Conservation (phyloP, 1,140 invertebrate species). For the Polypedilum vanderplanki region DNA sequence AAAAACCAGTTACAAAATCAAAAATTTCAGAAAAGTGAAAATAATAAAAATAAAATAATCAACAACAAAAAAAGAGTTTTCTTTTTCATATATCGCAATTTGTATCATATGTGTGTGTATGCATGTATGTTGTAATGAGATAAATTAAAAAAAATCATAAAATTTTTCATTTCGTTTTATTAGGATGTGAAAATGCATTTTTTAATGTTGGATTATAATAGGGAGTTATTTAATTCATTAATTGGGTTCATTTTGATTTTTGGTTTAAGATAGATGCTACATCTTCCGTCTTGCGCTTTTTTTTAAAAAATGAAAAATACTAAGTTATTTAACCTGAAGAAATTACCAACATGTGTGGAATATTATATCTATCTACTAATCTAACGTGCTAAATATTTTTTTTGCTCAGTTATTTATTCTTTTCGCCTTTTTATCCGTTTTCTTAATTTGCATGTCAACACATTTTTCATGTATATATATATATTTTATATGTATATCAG, state of each 20-base stretch:
- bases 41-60: constrained; percentile 17
- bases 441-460: not conserved
- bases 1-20: too few species aligned
- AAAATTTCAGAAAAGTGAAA: not conserved
- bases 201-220: not conserved
- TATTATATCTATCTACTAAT: not conserved
- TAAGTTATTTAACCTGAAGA: constrained; percentile 24
- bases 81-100: constrained; percentile 5
- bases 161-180: not conserved
- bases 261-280: not conserved
- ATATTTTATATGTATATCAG: not conserved
- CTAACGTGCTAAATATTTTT: not conserved
- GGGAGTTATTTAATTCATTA: constrained; percentile 19
- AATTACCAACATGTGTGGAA: constrained; percentile 10
- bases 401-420: not conserved
- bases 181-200: not conserved
- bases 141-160: constrained; percentile 6
- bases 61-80: not conserved
- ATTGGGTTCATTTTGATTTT: constrained; percentile 19
- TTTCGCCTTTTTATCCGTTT: not conserved
- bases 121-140: not conserved
- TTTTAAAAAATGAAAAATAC: constrained; percentile 20
- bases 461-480: not conserved
- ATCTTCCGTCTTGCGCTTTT: not conserved
- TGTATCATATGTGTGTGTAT: too few species aligned